These are phyloP conservation scores for Chelidonichthys spinosus DNA, from an alignment of 2,797 vertebrate species.

Conservation along the genomic window DNA sequence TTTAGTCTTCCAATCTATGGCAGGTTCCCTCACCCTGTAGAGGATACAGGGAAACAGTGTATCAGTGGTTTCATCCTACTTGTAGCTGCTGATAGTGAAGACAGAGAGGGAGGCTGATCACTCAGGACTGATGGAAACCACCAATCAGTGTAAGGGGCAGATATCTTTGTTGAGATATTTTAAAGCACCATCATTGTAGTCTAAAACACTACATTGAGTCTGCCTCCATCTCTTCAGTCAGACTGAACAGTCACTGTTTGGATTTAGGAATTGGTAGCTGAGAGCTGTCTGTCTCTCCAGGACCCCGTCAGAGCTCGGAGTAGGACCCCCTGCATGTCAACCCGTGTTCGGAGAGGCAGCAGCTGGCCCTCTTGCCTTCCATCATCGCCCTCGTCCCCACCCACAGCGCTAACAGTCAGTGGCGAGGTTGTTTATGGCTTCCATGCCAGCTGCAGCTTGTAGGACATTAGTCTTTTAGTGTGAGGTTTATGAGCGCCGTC, in stretches of 20 bases:
- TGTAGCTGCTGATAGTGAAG: no score
- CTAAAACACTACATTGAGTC: no score
- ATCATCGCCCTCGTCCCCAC: constrained; percentile 23
- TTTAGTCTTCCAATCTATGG: no score
- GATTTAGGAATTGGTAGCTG: constrained; percentile 42
- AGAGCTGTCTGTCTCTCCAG: constrained; percentile 19
- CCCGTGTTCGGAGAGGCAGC: constrained; percentile 29
- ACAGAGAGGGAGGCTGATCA: no score
- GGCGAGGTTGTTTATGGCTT: constrained; percentile 43
- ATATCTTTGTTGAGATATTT: neutral
- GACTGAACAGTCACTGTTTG: constrained; percentile 18
- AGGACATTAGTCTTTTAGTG: constrained; percentile 70
- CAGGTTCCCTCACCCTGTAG: no score
- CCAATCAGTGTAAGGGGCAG: no score
- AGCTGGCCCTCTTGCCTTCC: constrained; percentile 41
- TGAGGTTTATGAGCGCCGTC: constrained; percentile 60
- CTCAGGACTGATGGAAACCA: no score
- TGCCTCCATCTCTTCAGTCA: neutral
- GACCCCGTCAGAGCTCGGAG: constrained; percentile 44
- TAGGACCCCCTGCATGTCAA: constrained; percentile 27
- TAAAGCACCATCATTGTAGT: neutral
- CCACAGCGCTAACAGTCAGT: constrained; percentile 44
- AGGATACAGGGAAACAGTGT: no score
- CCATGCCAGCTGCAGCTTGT: constrained; percentile 54
- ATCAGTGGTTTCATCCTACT: no score